Base-by-base conservation (phyloP, 2,797 vertebrate genomes). In the Sciaenops ocellatus region DNA sequence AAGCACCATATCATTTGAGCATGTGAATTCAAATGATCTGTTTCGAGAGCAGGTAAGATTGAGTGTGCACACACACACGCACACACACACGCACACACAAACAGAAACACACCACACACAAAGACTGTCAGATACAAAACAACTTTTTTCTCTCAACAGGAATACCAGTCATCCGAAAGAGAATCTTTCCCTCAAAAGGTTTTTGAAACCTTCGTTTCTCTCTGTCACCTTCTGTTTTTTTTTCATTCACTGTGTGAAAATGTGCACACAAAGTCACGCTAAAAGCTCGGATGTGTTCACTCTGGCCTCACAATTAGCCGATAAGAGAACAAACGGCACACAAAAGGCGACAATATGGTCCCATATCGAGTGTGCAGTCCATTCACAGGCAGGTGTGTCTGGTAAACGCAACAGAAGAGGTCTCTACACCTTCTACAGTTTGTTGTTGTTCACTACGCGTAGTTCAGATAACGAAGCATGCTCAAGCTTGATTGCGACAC, bases 101-200 rank as follows among this genome's bases (percentile, higher is more conserved):
- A n/a, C 30, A 50, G 10, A 64, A 47, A 61, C 20, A 46, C 44
- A 47, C 57, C 15, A 15, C 5, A 46, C 69, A 72, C 38, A 51
- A 8, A 26, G 17, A 41, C 9, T 38, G 51, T 74, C 26, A 78
- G 30, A 89, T 71, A 82, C 34, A 86, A 76, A 61, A 42, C 3
- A 55, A 15, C 46, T 52, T 28, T 65, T 87, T 66, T 86, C 78
- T 91, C 73, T 91, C 80, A 83, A 92, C 95, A 96, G 95, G 94
- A 92, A 83, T 64, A 87, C 85, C 88, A 79, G 76, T 84, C 89
- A 20, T 74, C 93, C 64, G 90, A 93, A 65, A 91, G 69, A 88
- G 91, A 95, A 52, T 83, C 71, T 85, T 87, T 77, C 73, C 92
- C 91, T 88, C 94, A 92, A 90, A 95, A 95, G 94, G 95, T 95